Evolutionary conservation across 2,797 vertebrate genomes (phyloP).

Genomic region (Enteromius radiatus): DNA sequence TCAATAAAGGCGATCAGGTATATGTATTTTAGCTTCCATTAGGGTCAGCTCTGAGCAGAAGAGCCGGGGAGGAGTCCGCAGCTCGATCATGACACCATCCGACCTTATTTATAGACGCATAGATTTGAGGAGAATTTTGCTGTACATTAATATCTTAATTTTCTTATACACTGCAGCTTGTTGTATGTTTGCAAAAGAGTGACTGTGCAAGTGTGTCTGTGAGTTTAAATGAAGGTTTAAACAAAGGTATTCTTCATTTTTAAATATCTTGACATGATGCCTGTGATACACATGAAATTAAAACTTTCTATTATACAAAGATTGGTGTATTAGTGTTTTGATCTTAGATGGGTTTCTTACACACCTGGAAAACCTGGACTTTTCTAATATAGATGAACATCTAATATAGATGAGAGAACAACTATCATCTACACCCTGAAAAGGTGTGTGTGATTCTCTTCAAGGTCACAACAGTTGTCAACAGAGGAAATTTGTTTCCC

Average conservation of each 20-base stretch:
- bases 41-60: neutral
- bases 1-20: constrained; percentile 19
- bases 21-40: constrained; percentile 43
- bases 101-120: constrained; percentile 39
- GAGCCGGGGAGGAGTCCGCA: neutral
- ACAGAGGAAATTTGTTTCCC: neutral
- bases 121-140: constrained; percentile 29
- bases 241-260: constrained; percentile 76
- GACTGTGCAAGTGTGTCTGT: constrained; percentile 52
- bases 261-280: constrained; percentile 81
- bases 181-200: constrained; percentile 39
- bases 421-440: neutral
- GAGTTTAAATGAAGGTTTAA: constrained; percentile 60
- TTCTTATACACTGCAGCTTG: constrained; percentile 41
- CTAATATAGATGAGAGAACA: too few relatives aligned
- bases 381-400: too few relatives aligned
- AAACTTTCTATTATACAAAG: constrained; percentile 83
- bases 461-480: neutral
- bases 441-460: neutral
- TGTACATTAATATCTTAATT: constrained; percentile 48
- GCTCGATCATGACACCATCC: constrained; percentile 13
- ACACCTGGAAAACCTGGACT: neutral
- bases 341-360: neutral
- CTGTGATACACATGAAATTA: constrained; percentile 81
- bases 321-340: constrained; percentile 6